Base-by-base conservation (phyloP, 1,140 invertebrate species). In the Dinoponera quadriceps region DNA sequence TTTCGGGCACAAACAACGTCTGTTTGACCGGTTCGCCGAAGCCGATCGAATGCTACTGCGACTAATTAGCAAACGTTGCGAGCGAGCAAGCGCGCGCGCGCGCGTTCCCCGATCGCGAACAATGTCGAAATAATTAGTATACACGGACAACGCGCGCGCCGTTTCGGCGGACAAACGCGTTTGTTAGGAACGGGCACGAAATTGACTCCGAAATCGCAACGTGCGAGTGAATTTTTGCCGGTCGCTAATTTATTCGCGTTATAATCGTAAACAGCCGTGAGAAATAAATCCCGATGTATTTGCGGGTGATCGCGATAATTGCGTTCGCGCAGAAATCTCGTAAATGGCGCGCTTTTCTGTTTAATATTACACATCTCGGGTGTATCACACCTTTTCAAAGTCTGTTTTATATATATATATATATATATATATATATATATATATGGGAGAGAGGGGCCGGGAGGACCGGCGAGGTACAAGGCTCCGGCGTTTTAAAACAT, bases 71-170 rank as follows among this genome's bases (percentile, higher is more conserved):
- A 80, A 69, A 80, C 65, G 54, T 80, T 80, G 33, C 59, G 59
- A 44, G 57, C 22, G 38, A 44, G 63, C 22, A 9, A 44, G 63
- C n/a, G 16, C 22, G 9, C 13, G 75, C 3, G 38, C 38, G 38
- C 38, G 49, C 62, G 54, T 69, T 69, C 51, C 44, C 9, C 51
- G 20, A 55, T 77, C 16, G 74, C 11, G 65, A 69, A 80, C 75
- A 80, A 80, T 80, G 75, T 69, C 51, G 75, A 71, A 71, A 80
- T 80, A 80, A 80, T 80, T 80, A 80, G 75, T 51, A 69, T 57
- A 57, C 38, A 60, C 48, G 51, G 38, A 38, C 14, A 54, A n/a
- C n/a, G 54, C 22, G 51, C 65, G 22, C 2, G 22, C 2, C 51
- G 48, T 22, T n/a, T n/a, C 51, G 13, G 22, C 44, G 75, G 69